These are phyloP conservation scores for Astropecten irregularis DNA, from an alignment of 53 echinoderm and acorn worm species.

Conservation along the genomic window DNA sequence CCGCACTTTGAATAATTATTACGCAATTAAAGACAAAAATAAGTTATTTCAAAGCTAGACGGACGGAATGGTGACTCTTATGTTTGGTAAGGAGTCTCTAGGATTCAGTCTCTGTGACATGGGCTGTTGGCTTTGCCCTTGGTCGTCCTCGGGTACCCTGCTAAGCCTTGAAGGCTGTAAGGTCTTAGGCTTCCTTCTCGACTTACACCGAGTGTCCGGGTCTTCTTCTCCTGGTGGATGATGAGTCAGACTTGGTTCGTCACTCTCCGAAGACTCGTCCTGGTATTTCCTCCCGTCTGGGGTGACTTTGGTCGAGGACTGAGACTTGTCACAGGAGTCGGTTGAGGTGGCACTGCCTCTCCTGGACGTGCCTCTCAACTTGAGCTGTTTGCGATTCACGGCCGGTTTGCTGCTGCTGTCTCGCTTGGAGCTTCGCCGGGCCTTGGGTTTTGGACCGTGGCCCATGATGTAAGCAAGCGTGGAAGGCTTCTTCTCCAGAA, in stretches of 20 bases:
- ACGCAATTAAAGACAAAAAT: too few species aligned
- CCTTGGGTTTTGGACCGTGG: slow-evolving; percentile 8
- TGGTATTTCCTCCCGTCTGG: too few species aligned
- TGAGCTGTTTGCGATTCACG: too few species aligned
- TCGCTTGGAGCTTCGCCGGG: not conserved
- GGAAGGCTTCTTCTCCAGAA: slow-evolving; percentile 23
- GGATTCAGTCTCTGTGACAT: not conserved
- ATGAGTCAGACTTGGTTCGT: not conserved
- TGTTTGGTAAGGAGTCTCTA: slow-evolving; percentile 18
- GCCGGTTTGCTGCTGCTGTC: not conserved
- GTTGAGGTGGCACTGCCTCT: too few species aligned
- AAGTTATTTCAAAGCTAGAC: too few species aligned
- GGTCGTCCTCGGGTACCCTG: not conserved
- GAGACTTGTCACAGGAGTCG: too few species aligned
- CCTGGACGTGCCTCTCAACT: too few species aligned
- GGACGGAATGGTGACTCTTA: slow-evolving; percentile 24
- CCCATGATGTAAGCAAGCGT: slow-evolving; percentile 53
- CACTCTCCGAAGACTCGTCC: not conserved
- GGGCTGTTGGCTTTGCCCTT: not conserved
- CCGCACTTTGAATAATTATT: too few species aligned
- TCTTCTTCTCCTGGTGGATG: not conserved
- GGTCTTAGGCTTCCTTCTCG: not conserved
- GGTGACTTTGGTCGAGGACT: too few species aligned
- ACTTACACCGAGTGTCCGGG: not conserved
- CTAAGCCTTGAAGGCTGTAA: not conserved